phyloP scores from a whole-genome alignment of 2,888 invertebrate species.

The Melinopterus prodromus region DNA sequence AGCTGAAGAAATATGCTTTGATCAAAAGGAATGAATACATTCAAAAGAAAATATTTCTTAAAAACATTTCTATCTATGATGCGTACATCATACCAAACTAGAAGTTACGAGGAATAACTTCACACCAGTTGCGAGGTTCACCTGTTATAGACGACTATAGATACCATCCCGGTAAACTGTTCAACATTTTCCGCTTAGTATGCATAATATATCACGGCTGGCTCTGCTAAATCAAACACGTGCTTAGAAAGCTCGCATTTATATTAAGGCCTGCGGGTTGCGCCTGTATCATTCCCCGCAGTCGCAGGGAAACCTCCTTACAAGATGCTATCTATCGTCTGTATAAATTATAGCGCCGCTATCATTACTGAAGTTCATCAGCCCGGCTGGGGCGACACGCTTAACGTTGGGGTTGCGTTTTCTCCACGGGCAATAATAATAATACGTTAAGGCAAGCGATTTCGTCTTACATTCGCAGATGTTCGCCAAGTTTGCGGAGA shows the following conservation, averaged over 20 bases:
- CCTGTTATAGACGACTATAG: too few species aligned
- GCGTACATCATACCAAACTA: too few species aligned
- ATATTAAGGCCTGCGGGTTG: conserved; percentile 45
- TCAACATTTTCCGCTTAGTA: conserved; percentile 45
- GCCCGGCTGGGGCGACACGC: neutral
- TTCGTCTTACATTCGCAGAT: neutral
- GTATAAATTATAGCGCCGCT: conserved; percentile 32
- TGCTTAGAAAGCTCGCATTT: conserved; percentile 47
- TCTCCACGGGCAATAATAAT: neutral
- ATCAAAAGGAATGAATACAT: too few species aligned
- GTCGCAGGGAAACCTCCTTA: neutral
- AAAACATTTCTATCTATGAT: too few species aligned
- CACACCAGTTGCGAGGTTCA: too few species aligned
- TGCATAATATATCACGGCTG: conserved; percentile 47
- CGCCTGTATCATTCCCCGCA: conserved; percentile 25
- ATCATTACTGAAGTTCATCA: conserved; percentile 24
- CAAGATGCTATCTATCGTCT: conserved; percentile 33
- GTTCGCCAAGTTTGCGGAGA: neutral
- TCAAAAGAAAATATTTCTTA: too few species aligned
- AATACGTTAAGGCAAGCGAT: conserved; percentile 5
- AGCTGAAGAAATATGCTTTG: too few species aligned
- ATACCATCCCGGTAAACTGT: conserved; percentile 30
- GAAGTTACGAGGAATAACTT: too few species aligned
- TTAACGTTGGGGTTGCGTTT: neutral
- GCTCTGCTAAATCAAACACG: conserved; percentile 48